Base-by-base conservation (phyloP, 2,888 invertebrate species). In the Caradrina kadenii region DNA sequence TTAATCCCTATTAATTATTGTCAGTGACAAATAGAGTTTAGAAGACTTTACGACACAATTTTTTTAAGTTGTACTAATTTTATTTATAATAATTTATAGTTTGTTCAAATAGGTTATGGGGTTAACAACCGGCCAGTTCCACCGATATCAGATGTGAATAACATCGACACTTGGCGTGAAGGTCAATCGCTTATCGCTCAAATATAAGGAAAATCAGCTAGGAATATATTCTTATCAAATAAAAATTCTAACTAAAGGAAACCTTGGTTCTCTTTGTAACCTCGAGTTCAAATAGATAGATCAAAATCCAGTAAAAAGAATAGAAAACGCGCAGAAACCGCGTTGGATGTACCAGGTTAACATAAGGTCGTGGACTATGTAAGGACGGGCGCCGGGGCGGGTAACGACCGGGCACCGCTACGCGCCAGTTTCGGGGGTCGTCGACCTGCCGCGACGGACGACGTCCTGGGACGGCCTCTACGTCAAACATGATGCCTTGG, bases 361-460 rank as follows among this genome's bases (percentile, higher is more conserved):
- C 91, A 94, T 93, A 93, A 93, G 94, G 94, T 94, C 94, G 89
- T 84, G 83, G 91, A 88, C 88, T 86, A 82, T 83, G 89, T 92
- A 93, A 94, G 94, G 94, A 94, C 84, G 81, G 84, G 66, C 74
- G 84, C 68, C 94, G 93, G 90, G 90, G 82, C 90, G 94, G 94
- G 93, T 93, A 95, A 94, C 93, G 94, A 95, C 94, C 95, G 93
- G 94, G 93, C 93, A 94, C 93, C 93, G 93, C 93, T 93, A 93
- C 93, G 92, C 93, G 92, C 92, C 93, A 92, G 91, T 93, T 94
- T 94, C 87, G 95, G 94, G 93, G 94, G 92, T 94, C 94, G 90
- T 86, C 93, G 94, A 94, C 92, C 85, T 88, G 90, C 76, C 87
- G 87, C 89, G 91, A 86, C 89, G 86, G 86, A 85, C 88, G 87